These are phyloP conservation scores for Microchrysa polita DNA, from an alignment of 2,888 invertebrate species.

Conservation along the genomic window DNA sequence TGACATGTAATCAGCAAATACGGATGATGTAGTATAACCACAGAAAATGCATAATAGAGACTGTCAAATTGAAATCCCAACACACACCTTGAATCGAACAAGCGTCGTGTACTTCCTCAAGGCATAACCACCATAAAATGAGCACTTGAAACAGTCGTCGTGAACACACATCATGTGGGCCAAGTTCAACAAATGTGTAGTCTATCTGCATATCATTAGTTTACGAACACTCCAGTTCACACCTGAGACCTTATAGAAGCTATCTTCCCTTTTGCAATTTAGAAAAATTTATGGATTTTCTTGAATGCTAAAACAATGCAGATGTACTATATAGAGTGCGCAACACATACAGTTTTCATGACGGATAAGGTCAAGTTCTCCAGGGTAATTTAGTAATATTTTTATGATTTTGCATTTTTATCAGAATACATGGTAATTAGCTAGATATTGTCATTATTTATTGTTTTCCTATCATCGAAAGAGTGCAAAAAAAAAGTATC, in stretches of 20 bases:
- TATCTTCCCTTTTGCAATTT: neutral
- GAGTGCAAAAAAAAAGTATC: slow-evolving; percentile 8
- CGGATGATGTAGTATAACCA: too few relatives aligned
- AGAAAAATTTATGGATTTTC: slow-evolving; percentile 23
- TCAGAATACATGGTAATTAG: too few relatives aligned
- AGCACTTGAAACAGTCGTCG: slow-evolving; percentile 20
- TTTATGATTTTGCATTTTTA: too few relatives aligned
- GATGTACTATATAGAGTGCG: neutral
- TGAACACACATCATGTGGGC: slow-evolving; percentile 21
- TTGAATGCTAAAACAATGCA: neutral
- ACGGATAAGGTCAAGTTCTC: slow-evolving; percentile 18
- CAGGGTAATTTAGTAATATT: neutral
- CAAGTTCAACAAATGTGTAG: slow-evolving; percentile 14
- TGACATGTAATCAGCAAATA: neutral
- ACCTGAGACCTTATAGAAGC: too few relatives aligned
- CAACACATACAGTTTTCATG: neutral
- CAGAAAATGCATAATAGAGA: too few relatives aligned
- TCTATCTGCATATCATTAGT: too few relatives aligned
- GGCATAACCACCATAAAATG: slow-evolving; percentile 39
- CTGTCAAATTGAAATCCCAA: too few relatives aligned
- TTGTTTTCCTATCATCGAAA: slow-evolving; percentile 11
- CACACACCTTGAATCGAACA: slow-evolving; percentile 1
- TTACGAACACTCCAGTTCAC: too few relatives aligned
- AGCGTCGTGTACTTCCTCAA: slow-evolving; percentile 33
- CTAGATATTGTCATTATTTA: neutral